A percentile compares a stretch with the other conserved stretches of the same genome.
Conservation (phyloP, 2,113 vertebrate genomes). For the Oxygymnocypris stewartii region DNA sequence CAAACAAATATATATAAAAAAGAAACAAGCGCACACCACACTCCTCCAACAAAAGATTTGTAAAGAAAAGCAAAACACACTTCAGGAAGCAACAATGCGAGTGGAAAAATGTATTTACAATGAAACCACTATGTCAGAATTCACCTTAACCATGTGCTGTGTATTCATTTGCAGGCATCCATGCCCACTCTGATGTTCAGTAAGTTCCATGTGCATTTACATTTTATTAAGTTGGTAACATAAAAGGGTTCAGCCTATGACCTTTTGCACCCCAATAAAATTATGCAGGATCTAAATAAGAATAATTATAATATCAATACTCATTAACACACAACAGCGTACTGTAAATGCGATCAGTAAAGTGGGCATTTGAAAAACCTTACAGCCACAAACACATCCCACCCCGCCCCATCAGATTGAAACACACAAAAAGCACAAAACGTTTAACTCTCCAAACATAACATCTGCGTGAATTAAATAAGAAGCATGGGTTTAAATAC, state of each 20-base stretch:
- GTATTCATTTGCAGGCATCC: slow-evolving; percentile 35
- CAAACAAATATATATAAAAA: slow-evolving; percentile 38
- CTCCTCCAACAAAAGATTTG: slow-evolving; percentile 12
- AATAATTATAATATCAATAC: slow-evolving; percentile 65
- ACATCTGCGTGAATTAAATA: slow-evolving; percentile 72
- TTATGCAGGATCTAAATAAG: slow-evolving; percentile 59
- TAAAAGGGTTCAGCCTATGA: slow-evolving; percentile 63
- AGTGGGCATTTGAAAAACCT: slow-evolving; percentile 33
- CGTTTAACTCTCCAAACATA: slow-evolving; percentile 52
- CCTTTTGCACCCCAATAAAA: slow-evolving; percentile 58
- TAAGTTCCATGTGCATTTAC: slow-evolving; percentile 58
- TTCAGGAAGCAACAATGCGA: slow-evolving; percentile 35
- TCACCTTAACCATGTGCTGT: slow-evolving; percentile 40
- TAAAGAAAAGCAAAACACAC: slow-evolving; percentile 33
- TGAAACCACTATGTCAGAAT: slow-evolving; percentile 39
- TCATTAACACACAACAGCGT: slow-evolving; percentile 67
- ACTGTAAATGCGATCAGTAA: slow-evolving; percentile 62
- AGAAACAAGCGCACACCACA: not conserved
- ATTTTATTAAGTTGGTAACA: slow-evolving; percentile 62
- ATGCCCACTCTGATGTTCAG: slow-evolving; percentile 56
- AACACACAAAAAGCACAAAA: slow-evolving; percentile 59
- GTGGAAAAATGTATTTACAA: slow-evolving; percentile 39
- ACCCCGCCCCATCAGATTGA: slow-evolving; percentile 47
- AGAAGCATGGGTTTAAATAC: slow-evolving; percentile 61
- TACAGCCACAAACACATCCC: slow-evolving; percentile 43